Base-by-base conservation (phyloP, 1,140 invertebrate species). In the Cardiocondyla obscurior region DNA sequence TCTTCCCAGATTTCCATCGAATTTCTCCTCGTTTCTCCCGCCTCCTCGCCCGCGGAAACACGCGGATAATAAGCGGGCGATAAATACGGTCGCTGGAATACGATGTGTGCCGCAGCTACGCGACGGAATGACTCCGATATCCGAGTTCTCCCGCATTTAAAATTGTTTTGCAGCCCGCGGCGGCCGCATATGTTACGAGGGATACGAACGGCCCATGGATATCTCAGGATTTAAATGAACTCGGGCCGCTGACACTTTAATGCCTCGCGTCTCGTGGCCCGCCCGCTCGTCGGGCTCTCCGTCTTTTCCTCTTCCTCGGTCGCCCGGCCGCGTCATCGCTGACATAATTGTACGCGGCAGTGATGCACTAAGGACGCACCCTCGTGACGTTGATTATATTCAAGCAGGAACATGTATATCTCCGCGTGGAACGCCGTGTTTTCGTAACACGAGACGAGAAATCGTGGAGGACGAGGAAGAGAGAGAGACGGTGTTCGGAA, bases 231-330 rank as follows among this genome's bases (percentile, higher is more conserved):
- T 87, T 83, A 90, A 90, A 89, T 72, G 87, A 90, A 89, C 44
- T 69, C 62, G 28, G 57, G 46, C 28, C 84, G 90, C 65, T 90
- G 88, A 90, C 88, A 84, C 86, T 83, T 89, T 89, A 89, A 90
- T 85, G 84, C 62, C 76, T 46, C 85, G 36, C 67, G 67, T 82
- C 82, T 72, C 81, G 82, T 39, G 53, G 14, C 19, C 22, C 28
- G 22, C 16, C 39, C 64, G 62, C 62, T 25, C 62, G 62, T 57
- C 39, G 25, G 28, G 16, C 36, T 77, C 72, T 76, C 22, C 49
- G 33, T 81, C 67, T 70, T 76, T 65, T 72, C 42, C 46, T 76
- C 58, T 25, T 57, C 33, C 46, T 28, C 46, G 55, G 57, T 42
- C 72, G 51, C n/a, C 19, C 73, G 33, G 14, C 14, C 67, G 62